Percentiles rank a stretch among this genome's conserved stretches.
Evolutionary conservation across 2,888 invertebrate genomes (phyloP).

Genomic region (Gymnocheta viridis): DNA sequence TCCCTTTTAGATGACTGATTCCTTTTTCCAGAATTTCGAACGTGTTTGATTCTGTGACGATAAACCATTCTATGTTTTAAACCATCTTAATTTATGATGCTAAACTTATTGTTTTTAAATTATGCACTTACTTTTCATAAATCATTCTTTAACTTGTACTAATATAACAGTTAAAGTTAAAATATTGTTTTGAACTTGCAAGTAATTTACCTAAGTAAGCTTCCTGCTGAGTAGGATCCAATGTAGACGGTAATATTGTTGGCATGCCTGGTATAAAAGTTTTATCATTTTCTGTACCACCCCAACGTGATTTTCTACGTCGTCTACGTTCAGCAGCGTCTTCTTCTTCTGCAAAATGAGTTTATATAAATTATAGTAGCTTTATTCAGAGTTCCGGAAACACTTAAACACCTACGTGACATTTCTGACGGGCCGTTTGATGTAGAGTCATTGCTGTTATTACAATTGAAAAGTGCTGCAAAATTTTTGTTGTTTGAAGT

Average conservation of each 20-base stretch:
- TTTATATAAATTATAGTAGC: background rate
- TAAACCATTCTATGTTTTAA: too few species aligned
- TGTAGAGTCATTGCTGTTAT: slow-evolving; percentile 81
- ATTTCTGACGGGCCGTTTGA: slow-evolving; percentile 79
- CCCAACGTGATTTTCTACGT: slow-evolving; percentile 91
- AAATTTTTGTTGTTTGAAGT: slow-evolving; percentile 79
- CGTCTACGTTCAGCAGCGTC: slow-evolving; percentile 76
- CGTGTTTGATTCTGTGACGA: slow-evolving; percentile 10
- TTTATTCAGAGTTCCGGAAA: background rate
- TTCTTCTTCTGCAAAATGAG: slow-evolving; percentile 63
- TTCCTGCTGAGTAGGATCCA: slow-evolving; percentile 97
- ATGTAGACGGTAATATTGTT: slow-evolving; percentile 96
- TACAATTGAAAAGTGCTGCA: slow-evolving; percentile 79
- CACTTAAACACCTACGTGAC: slow-evolving; percentile 75
- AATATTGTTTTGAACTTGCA: slow-evolving; percentile 10
- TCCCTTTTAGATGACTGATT: slow-evolving; percentile 21
- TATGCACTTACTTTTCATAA: slow-evolving; percentile 46
- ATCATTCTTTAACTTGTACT: slow-evolving; percentile 16
- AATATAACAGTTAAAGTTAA: slow-evolving; percentile 1
- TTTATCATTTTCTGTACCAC: slow-evolving; percentile 96
- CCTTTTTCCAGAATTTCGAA: slow-evolving; percentile 27
- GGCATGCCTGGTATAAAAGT: slow-evolving; percentile 99
- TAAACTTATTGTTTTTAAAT: slow-evolving; percentile 40
- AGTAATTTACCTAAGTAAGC: slow-evolving; percentile 81
- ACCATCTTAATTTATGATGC: slow-evolving; percentile 19